phyloP scores from a whole-genome alignment of 2,888 invertebrate species.

The Ectemnius cavifrons region DNA sequence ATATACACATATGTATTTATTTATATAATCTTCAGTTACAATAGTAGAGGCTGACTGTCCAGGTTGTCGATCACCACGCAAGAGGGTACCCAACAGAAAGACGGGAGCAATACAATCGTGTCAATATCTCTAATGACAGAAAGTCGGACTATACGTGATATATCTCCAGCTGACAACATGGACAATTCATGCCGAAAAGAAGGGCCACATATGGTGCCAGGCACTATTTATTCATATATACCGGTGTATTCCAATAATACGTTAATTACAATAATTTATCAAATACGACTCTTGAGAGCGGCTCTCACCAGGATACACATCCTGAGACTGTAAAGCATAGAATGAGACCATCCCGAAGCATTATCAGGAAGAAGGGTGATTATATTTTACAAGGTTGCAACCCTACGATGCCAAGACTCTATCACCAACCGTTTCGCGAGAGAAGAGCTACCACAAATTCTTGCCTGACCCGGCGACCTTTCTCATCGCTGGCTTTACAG shows the following conservation, averaged over 20 bases:
- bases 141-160: too few relatives aligned
- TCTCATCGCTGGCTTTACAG: too few relatives aligned
- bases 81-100: conserved; percentile 7
- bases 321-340: conserved; percentile 71
- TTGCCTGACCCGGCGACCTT: too few relatives aligned
- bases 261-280: conserved; percentile 61
- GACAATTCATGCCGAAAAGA: conserved; percentile 65
- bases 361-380: conserved; percentile 46
- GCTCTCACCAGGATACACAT: conserved; percentile 68
- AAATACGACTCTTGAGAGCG: conserved; percentile 66
- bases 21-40: conserved; percentile 48
- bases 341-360: conserved; percentile 55
- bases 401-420: conserved; percentile 39
- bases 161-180: conserved; percentile 40
- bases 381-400: conserved; percentile 50
- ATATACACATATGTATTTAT: conserved; percentile 13
- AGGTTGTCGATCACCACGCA: conserved; percentile 29
- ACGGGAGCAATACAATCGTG: not conserved
- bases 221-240: conserved; percentile 76
- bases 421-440: conserved; percentile 18
- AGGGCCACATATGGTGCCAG: conserved; percentile 78
- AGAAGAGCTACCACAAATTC: too few relatives aligned
- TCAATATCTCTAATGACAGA: not conserved
- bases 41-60: conserved; percentile 51
- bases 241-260: conserved; percentile 72